phyloP scores from a whole-genome alignment of 2,888 invertebrate genomes.

The Opisthograptis luteolata region DNA sequence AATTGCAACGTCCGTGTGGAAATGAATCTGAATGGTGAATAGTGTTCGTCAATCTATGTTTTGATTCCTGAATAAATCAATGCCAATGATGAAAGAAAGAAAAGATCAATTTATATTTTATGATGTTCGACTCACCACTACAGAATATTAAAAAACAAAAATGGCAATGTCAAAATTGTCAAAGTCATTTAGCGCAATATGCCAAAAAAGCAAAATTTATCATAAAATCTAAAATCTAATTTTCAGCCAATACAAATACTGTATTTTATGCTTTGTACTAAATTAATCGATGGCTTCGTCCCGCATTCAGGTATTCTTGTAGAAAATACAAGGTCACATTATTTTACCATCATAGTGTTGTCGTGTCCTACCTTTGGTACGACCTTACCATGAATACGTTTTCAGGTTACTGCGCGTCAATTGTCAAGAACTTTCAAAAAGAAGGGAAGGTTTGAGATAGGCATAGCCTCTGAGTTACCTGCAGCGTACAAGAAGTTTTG shows the following conservation, averaged over 20 bases:
- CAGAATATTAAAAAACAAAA: no score
- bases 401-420: slow-evolving; percentile 76
- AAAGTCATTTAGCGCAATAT: no score
- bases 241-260: slow-evolving; percentile 19
- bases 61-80: no score
- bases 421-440: slow-evolving; percentile 79
- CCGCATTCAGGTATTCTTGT: slow-evolving; percentile 62
- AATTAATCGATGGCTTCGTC: slow-evolving; percentile 72
- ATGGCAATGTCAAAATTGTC: no score
- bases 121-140: no score
- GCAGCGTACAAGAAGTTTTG: slow-evolving; percentile 94
- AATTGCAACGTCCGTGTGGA: no score
- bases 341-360: slow-evolving; percentile 35
- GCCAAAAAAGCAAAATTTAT: no score
- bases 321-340: slow-evolving; percentile 9
- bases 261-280: slow-evolving; percentile 45
- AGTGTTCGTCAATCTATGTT: no score
- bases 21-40: no score
- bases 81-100: no score
- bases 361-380: slow-evolving; percentile 35
- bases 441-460: slow-evolving; percentile 85
- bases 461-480: slow-evolving; percentile 88
- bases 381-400: slow-evolving; percentile 52
- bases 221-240: slow-evolving; percentile 18
- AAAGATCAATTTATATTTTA: no score